Base-by-base conservation (phyloP, 2,113 vertebrate species). In the Myocastor coypus region DNA sequence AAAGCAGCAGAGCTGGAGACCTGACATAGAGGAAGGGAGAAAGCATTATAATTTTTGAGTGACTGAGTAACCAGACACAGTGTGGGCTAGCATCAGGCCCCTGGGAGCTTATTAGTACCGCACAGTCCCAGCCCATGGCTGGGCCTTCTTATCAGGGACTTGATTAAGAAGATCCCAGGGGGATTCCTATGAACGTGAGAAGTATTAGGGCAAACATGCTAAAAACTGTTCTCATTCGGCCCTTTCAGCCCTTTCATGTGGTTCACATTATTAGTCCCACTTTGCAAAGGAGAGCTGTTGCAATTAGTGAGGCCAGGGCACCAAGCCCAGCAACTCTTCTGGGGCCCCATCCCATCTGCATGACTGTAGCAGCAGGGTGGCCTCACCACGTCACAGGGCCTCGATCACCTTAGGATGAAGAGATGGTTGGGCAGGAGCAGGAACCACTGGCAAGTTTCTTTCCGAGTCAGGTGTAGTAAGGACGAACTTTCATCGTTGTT, bases 401-500 rank as follows among this genome's bases (percentile, higher is more conserved):
- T 82, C n/a, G 32, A 30, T 77, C 75, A 64, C n/a, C 24, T 71
- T 24, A 6, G 17, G 30, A 57, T 52, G 89, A 95, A 55, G n/a
- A 94, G 61, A 69, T 6, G 80, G 34, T 22, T 93, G 34, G 20
- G 32, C 68, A 78, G 13, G 46, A 82, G 77, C 50, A 71, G 68
- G 26, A 69, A n/a, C 8, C 3, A 32, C 75, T 68, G 80, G 19
- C 92, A 61, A 50, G 6, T 84, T 86, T 81, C 30, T 77, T 22
- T 64, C 22, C 37, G 40, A 92, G 16, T 34, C 59, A 69, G 12
- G 32, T 86, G 13, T 59, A 88, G 52, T 86, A 30, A 81, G 17
- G 90, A 78, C 88, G 82, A 93, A 24, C 6, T 92, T 86, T 87
- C 11, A 77, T 93, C 77, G 55, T 66, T 89, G 94, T 96, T 81